These are phyloP conservation scores for Macquaria australasica DNA, from an alignment of 2,113 vertebrate species.

Conservation along the genomic window DNA sequence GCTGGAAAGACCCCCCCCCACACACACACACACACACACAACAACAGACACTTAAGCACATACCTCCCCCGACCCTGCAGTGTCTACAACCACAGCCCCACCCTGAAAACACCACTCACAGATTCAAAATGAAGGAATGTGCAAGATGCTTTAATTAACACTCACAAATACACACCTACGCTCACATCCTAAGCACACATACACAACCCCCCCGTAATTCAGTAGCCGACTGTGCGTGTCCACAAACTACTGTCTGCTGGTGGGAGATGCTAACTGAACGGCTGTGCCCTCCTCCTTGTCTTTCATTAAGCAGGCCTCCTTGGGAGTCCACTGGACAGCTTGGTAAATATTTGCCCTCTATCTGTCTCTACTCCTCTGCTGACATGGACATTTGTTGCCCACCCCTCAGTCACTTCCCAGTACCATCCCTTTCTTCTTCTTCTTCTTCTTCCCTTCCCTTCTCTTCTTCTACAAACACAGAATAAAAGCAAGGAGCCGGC, in stretches of 20 bases:
- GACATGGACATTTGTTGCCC: slow-evolving; percentile 35
- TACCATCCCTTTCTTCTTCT: slow-evolving; percentile 24
- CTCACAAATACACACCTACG: slow-evolving; percentile 30
- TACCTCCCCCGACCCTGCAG: slow-evolving; percentile 11
- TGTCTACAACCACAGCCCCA: neutral
- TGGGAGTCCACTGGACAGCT: slow-evolving; percentile 50
- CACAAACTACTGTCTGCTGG: slow-evolving; percentile 52
- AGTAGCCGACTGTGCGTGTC: slow-evolving; percentile 55
- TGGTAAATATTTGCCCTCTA: slow-evolving; percentile 76
- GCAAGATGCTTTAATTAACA: slow-evolving; percentile 45
- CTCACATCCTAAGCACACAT: slow-evolving; percentile 2
- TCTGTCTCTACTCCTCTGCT: slow-evolving; percentile 60
- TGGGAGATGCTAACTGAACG: slow-evolving; percentile 61
- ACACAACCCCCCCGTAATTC: slow-evolving; percentile 13
- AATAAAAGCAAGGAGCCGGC: slow-evolving; percentile 43
- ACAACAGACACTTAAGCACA: slow-evolving; percentile 23
- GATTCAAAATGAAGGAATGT: slow-evolving; percentile 33
- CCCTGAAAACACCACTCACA: slow-evolving; percentile 15
- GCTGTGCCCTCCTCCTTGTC: slow-evolving; percentile 44
- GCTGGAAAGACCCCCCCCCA: slow-evolving; percentile 35
- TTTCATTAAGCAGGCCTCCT: slow-evolving; percentile 67
- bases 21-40: too few species aligned
- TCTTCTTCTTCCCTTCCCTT: slow-evolving; percentile 10
- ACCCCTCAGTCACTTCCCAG: neutral
- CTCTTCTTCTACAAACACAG: slow-evolving; percentile 58